Conservation (phyloP, 2,797 vertebrate genomes). For the Megalops cyprinoides region DNA sequence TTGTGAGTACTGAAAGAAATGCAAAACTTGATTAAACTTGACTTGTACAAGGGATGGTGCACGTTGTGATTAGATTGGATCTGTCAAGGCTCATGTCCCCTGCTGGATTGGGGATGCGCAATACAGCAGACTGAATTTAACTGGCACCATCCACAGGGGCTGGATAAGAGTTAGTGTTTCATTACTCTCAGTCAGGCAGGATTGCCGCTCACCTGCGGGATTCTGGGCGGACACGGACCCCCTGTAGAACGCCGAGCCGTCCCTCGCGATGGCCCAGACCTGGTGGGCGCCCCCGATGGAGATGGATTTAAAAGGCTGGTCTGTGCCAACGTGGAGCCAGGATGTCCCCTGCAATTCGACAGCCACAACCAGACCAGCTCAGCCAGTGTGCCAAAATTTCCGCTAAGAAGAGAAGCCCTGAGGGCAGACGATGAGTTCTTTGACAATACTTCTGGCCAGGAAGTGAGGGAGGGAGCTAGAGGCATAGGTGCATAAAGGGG, state of each 20-base stretch:
- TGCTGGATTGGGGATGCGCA: not conserved
- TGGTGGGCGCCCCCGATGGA: slow-evolving; percentile 88
- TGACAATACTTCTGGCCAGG: too few relatives aligned
- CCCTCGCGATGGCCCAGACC: slow-evolving; percentile 91
- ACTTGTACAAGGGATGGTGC: too few relatives aligned
- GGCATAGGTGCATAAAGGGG: not conserved
- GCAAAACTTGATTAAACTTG: too few relatives aligned
- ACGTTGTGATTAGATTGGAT: too few relatives aligned
- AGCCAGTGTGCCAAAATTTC: not conserved
- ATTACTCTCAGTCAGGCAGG: not conserved
- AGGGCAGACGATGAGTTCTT: not conserved
- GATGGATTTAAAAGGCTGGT: slow-evolving; percentile 92
- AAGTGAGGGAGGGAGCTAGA: too few relatives aligned
- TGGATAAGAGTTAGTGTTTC: not conserved
- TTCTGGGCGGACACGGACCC: slow-evolving; percentile 85
- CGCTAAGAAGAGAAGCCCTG: not conserved
- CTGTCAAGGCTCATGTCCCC: not conserved
- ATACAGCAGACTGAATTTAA: not conserved
- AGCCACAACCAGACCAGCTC: slow-evolving; percentile 3
- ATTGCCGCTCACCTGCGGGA: slow-evolving; percentile 80
- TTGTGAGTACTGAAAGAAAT: too few relatives aligned
- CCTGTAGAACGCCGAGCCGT: slow-evolving; percentile 93
- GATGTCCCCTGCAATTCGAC: slow-evolving; percentile 83
- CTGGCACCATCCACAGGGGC: not conserved
- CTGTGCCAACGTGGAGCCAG: slow-evolving; percentile 95